A percentile compares a stretch with the other conserved stretches of the same genome.
Evolutionary conservation across 2,113 vertebrate species (phyloP).

Genomic region (Serranochromis macrocephalus): DNA sequence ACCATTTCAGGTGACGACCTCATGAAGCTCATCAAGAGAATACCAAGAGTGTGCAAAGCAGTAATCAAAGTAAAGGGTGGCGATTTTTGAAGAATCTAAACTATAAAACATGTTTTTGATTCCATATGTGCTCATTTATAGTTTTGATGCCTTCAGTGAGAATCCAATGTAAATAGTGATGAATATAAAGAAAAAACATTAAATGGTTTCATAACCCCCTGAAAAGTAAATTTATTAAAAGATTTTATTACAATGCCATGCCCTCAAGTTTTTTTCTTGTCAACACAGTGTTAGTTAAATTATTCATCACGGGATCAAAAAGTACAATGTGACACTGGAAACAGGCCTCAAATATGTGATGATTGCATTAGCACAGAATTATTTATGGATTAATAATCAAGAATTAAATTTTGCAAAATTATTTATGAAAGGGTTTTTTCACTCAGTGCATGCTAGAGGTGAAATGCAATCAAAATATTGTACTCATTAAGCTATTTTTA

Average conservation of each 20-base stretch:
- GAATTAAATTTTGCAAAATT: not conserved
- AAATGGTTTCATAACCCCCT: not conserved
- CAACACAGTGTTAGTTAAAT: not conserved
- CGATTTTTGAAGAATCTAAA: not conserved
- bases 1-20: not conserved
- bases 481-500: not conserved
- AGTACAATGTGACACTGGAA: not conserved
- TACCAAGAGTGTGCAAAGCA: not conserved
- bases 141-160: not conserved
- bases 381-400: not conserved
- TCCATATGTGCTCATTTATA: not conserved
- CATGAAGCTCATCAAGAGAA: not conserved
- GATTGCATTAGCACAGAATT: not conserved
- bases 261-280: not conserved
- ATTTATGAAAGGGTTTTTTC: not conserved
- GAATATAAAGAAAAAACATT: not conserved
- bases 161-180: not conserved
- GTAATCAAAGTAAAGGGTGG: not conserved
- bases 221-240: not conserved
- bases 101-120: not conserved
- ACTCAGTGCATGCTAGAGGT: not conserved
- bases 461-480: not conserved
- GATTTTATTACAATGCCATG: not conserved
- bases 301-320: not conserved
- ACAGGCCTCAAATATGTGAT: not conserved